These are phyloP conservation scores for Xylota segnis DNA, from an alignment of 2,888 invertebrate genomes.

Conservation along the genomic window DNA sequence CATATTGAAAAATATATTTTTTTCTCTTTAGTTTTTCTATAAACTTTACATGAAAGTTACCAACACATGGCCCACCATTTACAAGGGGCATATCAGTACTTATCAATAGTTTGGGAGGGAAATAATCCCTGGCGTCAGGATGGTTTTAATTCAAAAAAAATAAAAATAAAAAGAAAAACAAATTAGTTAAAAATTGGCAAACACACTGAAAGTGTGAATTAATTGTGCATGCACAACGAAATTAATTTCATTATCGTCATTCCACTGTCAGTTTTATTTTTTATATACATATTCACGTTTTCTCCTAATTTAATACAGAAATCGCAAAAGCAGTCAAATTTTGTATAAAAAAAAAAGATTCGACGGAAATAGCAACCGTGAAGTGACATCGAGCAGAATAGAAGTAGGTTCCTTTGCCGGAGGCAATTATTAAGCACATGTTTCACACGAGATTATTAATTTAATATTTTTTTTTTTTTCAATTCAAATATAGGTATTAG, in stretches of 20 bases:
- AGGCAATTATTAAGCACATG: conserved; percentile 15
- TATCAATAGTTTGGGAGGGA: no score
- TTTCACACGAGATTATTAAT: conserved; percentile 11
- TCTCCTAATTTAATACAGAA: conserved; percentile 2
- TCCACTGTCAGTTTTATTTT: conserved; percentile 20
- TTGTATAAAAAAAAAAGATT: no score
- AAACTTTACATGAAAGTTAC: no score
- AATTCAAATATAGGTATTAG: neutral
- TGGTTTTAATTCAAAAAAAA: neutral
- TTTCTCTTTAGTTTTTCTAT: no score
- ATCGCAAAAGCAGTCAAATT: neutral
- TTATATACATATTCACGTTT: neutral
- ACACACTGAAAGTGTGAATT: conserved; percentile 44
- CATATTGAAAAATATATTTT: no score
- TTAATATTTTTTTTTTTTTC: neutral
- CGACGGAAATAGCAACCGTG: neutral
- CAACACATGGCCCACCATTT: no score
- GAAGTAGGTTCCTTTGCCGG: no score
- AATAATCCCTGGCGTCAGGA: neutral
- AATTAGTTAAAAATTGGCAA: conserved; percentile 16
- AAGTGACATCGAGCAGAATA: conserved; percentile 1
- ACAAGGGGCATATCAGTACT: no score
- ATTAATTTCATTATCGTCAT: conserved; percentile 47
- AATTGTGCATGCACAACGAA: conserved; percentile 22
- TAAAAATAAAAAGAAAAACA: neutral